A percentile compares a stretch with the other conserved stretches of the same genome.
Conservation (phyloP, 1,140 invertebrate genomes). For the Calephelis virginiensis region DNA sequence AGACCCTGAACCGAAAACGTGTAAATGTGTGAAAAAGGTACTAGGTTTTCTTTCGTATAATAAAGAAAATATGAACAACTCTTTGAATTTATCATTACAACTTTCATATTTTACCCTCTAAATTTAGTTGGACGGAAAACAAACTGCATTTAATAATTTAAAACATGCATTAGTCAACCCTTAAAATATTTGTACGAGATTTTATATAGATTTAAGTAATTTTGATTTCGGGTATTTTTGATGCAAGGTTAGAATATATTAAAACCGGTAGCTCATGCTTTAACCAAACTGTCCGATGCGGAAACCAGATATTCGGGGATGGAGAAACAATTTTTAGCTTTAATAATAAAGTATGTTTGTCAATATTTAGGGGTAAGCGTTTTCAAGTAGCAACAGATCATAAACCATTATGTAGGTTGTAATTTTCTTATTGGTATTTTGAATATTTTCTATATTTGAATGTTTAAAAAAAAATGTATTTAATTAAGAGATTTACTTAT, state of each 20-base stretch:
- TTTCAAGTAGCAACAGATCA: neutral
- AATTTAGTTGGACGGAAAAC: neutral
- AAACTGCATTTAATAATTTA: neutral
- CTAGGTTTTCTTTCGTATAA: slow-evolving; percentile 17
- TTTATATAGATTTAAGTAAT: neutral
- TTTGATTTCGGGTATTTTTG: neutral
- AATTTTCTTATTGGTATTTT: too few relatives aligned
- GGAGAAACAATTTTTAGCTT: neutral
- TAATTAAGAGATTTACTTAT: too few relatives aligned
- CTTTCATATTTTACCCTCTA: neutral
- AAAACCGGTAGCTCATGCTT: neutral
- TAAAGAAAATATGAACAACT: neutral
- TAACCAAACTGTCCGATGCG: neutral
- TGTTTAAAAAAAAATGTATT: too few relatives aligned
- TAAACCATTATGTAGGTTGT: neutral
- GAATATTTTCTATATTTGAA: too few relatives aligned
- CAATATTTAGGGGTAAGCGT: neutral
- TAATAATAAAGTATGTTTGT: neutral
- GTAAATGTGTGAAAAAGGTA: neutral
- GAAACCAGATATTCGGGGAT: neutral
- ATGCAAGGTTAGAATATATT: neutral
- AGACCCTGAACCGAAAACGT: neutral
- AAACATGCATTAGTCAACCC: neutral
- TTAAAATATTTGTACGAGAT: neutral
- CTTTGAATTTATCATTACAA: neutral